A percentile compares a stretch with the other conserved stretches of the same genome.
Evolutionary conservation across 2,113 vertebrate genomes (phyloP).

Genomic region (Grantiella picta): DNA sequence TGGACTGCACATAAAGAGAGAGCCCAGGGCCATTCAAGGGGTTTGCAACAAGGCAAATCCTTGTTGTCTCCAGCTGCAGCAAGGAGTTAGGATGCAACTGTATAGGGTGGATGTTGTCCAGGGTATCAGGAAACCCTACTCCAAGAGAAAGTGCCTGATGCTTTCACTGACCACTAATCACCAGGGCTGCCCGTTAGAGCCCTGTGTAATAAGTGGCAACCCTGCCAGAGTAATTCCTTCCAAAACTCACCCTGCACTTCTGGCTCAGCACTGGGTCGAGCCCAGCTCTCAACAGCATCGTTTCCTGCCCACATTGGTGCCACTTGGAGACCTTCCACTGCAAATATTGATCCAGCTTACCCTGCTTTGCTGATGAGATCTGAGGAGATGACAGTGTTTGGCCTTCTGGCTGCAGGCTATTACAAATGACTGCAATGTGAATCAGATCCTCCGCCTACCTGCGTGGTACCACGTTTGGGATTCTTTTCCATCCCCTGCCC

Average conservation of each 20-base stretch:
- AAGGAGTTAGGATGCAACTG: background rate
- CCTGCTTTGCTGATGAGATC: background rate
- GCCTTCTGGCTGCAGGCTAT: background rate
- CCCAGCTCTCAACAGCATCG: background rate
- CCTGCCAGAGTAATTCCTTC: background rate
- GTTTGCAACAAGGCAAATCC: background rate
- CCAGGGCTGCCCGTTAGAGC: background rate
- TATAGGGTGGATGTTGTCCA: background rate
- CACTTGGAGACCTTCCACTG: constrained; percentile 23
- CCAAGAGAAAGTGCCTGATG: background rate
- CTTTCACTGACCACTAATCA: accelerated
- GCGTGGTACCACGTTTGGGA: accelerated
- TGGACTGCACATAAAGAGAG: background rate
- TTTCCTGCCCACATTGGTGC: background rate
- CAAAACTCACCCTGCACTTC: background rate
- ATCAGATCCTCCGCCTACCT: constrained; percentile 35
- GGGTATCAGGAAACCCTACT: background rate
- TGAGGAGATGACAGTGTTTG: background rate
- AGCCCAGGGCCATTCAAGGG: background rate
- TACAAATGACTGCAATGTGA: background rate
- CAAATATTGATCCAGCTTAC: constrained; percentile 34
- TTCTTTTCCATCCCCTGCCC: background rate
- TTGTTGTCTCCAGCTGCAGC: background rate
- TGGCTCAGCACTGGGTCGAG: accelerated
- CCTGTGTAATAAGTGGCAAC: background rate